Evolutionary conservation across 23 tunicate genomes (phyloP).

Genomic region (Clavelina lepadiformis): DNA sequence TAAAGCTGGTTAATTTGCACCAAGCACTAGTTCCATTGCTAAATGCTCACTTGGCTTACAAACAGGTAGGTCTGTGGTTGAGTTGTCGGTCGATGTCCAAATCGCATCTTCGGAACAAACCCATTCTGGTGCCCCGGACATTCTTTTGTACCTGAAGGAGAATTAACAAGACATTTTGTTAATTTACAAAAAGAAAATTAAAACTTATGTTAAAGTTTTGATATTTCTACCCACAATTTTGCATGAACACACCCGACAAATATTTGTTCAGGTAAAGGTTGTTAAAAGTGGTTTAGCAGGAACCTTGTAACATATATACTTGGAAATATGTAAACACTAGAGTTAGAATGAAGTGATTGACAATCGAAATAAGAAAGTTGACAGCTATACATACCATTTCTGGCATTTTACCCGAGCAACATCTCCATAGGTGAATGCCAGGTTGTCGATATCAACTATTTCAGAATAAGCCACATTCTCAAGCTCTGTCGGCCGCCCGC

Average conservation of each 20-base stretch:
- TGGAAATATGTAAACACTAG: background rate
- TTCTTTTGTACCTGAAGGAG: conserved; percentile 19
- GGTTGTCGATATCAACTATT: background rate
- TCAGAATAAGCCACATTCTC: conserved; percentile 3
- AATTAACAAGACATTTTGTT: too few species aligned
- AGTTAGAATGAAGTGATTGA: background rate
- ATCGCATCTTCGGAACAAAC: conserved; percentile 2
- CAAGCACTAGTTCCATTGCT: background rate
- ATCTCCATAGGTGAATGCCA: conserved; percentile 15
- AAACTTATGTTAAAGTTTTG: too few species aligned
- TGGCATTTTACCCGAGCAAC: conserved; percentile 15
- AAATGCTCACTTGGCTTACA: conserved; percentile 23
- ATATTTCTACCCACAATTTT: too few species aligned
- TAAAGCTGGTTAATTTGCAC: conserved; percentile 2
- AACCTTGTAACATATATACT: too few species aligned
- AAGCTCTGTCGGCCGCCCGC: conserved; percentile 37
- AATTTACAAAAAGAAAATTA: too few species aligned
- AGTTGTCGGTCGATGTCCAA: background rate
- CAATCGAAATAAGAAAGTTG: background rate
- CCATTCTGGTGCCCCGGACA: conserved; percentile 16
- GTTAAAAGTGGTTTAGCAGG: too few species aligned
- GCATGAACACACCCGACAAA: too few species aligned
- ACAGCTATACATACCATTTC: conserved; percentile 30
- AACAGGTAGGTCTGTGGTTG: conserved; percentile 2
- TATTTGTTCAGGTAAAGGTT: too few species aligned